These are phyloP conservation scores for Platycnemis pennipes DNA, from an alignment of 2,888 invertebrate genomes.

Conservation along the genomic window DNA sequence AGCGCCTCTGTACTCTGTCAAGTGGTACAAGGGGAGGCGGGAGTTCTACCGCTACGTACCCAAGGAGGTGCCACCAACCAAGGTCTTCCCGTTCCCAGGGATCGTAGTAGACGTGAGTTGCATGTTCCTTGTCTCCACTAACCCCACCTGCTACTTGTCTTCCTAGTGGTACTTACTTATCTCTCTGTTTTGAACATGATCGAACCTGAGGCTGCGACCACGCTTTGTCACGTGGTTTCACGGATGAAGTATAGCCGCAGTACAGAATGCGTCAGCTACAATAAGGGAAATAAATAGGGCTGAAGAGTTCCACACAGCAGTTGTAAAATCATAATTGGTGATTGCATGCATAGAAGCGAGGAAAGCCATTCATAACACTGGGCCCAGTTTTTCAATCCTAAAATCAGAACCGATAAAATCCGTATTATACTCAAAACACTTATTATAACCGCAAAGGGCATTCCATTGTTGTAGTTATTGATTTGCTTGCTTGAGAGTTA, in stretches of 20 bases:
- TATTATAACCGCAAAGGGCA: too few relatives aligned
- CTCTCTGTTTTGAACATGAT: not conserved
- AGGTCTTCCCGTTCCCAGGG: conserved; percentile 86
- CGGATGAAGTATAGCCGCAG: not conserved
- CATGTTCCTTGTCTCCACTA: not conserved
- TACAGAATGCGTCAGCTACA: not conserved
- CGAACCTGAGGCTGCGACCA: not conserved
- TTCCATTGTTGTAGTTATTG: too few relatives aligned
- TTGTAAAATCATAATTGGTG: too few relatives aligned
- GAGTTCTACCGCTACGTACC: conserved; percentile 91
- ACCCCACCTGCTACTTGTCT: not conserved
- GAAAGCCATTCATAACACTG: too few relatives aligned
- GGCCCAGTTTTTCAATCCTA: too few relatives aligned
- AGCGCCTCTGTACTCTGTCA: conserved; percentile 88
- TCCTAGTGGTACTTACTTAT: not conserved
- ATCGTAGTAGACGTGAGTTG: conserved; percentile 88
- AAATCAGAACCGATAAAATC: too few relatives aligned
- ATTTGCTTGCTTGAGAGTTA: too few relatives aligned
- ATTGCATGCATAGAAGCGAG: too few relatives aligned
- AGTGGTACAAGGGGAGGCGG: conserved; percentile 89
- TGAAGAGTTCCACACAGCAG: too few relatives aligned
- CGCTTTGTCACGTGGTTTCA: not conserved
- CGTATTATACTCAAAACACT: too few relatives aligned
- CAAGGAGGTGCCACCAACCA: conserved; percentile 88
- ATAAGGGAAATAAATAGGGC: not conserved